Evolutionary conservation across 2,888 invertebrate genomes (phyloP), one percentile per base, ranked within the genome.

Genomic region (Leptinotarsa tumamoca): DNA sequence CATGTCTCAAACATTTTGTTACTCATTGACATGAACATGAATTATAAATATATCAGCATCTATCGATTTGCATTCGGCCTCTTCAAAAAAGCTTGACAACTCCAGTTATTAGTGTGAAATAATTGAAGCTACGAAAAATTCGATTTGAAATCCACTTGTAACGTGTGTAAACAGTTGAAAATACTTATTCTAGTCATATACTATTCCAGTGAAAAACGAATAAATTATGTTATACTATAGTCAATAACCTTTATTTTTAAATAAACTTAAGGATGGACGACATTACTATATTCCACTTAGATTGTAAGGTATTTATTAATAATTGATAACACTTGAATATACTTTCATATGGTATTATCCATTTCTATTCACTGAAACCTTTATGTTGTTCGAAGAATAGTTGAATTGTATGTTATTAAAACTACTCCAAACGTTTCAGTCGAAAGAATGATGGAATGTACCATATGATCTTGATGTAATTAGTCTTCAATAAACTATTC

Each of bases 281-380:
- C n/a, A 63, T 13, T 63, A 18, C n/a, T 63, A 43, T 63, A 63
- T 63, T 63, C 63, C 63, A 63, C n/a, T 63, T 63, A 63, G 63
- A 63, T 43, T 63, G 17, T 33, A 63, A 33, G 63, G 14, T 63
- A 63, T 63, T 63, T 63, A 63, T 63, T 63, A 63, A n/a, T 63
- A 58, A 58, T 58, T 58, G 23, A 58, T 58, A 58, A 58, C 58
- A 14, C 10, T 63, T 33, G n/a, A 63, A 33, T 63, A 43, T 43
- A 58, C 4, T 58, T 58, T 23, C 23, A 4, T 58, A 18, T 63
- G 63, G 43, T n/a, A 63, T 63, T n/a, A 5, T 63, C 43, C 63
- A 63, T 33, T 7, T 17, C 10, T 63, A n/a, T n/a, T 43, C 63
- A 14, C 63, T 43, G 14, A 33, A 63, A 43, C 63, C 7, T 63